These are phyloP conservation scores for Trinorchestia longiramus DNA, from an alignment of 1,140 invertebrate genomes.

Conservation along the genomic window DNA sequence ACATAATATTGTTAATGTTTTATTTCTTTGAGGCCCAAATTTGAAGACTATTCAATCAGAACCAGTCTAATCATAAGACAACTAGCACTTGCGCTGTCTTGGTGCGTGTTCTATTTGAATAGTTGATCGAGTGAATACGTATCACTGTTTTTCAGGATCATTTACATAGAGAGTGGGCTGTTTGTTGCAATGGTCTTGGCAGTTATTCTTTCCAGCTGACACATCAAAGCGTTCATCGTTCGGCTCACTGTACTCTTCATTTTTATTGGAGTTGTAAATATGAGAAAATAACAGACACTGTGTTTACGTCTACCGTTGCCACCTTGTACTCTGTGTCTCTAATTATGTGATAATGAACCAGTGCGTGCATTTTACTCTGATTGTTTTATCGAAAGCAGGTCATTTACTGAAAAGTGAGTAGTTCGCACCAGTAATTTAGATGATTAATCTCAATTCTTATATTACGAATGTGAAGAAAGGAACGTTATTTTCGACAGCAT, in stretches of 20 bases:
- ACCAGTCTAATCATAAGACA: background rate
- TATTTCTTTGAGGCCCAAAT: background rate
- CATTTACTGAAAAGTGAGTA: background rate
- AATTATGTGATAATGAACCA: conserved; percentile 2
- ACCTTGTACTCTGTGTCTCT: background rate
- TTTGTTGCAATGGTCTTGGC: background rate
- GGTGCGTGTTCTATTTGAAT: background rate
- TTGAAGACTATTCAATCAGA: background rate
- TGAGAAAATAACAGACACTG: background rate
- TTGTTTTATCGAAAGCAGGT: background rate
- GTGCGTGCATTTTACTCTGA: background rate
- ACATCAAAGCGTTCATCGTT: conserved; percentile 23
- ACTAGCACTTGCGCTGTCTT: background rate
- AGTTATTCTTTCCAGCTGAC: conserved; percentile 29
- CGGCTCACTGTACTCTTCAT: background rate
- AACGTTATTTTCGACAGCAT: background rate
- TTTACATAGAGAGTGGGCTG: background rate
- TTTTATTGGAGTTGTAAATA: background rate
- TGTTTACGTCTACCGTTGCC: background rate
- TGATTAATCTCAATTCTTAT: background rate
- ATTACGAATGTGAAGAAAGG: background rate
- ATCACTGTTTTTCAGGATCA: background rate
- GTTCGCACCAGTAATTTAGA: background rate
- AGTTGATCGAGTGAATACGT: background rate
- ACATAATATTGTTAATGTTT: background rate